phyloP scores from a whole-genome alignment of 2,797 vertebrate species.

The Scolopax bukidnonensis region DNA sequence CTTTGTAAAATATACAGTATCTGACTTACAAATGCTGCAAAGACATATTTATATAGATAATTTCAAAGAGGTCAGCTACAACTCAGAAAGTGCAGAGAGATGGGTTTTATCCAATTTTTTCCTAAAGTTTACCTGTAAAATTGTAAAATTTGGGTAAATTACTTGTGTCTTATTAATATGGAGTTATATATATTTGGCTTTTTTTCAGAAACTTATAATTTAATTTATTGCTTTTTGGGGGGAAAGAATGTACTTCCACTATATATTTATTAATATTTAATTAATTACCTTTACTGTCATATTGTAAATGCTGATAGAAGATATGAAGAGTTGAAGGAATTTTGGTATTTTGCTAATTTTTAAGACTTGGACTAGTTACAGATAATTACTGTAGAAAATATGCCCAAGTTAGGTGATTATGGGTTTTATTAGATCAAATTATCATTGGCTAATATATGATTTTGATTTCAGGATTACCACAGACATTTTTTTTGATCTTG shows the following conservation, averaged over 20 bases:
- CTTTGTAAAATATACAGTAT: neutral
- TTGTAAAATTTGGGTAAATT: neutral
- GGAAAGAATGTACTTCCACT: neutral
- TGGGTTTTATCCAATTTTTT: neutral
- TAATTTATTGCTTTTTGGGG: neutral
- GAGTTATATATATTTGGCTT: neutral
- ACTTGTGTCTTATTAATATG: neutral
- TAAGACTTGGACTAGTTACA: neutral
- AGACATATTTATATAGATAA: neutral
- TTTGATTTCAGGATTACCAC: neutral
- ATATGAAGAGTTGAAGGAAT: neutral
- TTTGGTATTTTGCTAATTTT: neutral
- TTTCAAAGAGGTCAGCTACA: neutral
- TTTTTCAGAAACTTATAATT: neutral
- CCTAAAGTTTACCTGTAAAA: neutral
- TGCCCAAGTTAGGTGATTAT: accelerated
- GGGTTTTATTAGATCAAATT: neutral
- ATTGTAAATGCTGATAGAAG: neutral
- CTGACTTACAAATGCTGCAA: neutral
- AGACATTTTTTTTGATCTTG: accelerated
- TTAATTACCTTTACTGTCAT: neutral
- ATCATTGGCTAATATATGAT: neutral
- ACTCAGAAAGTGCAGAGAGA: neutral
- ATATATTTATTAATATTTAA: neutral
- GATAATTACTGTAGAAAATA: neutral